Base-by-base conservation (phyloP, 2,113 vertebrate genomes). In the Sylvietta virens region DNA sequence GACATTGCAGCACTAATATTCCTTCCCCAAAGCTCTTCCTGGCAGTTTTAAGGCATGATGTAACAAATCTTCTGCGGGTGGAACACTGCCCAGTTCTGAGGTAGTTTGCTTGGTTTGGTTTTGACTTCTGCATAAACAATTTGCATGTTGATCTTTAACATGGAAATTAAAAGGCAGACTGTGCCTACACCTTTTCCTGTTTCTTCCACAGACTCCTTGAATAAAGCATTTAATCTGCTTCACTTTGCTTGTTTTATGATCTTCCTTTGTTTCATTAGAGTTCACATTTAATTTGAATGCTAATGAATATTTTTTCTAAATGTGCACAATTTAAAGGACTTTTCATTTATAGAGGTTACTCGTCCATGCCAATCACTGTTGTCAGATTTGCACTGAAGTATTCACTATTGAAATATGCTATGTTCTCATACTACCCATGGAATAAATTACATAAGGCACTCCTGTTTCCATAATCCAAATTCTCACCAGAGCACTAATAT, bases 21-120 rank as follows among this genome's bases (percentile, higher is more conserved):
- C 39, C 81, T n/a, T 54, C 39, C 81, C 88, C 10, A 3, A 64
- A 95, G 83, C 42, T 86, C 60, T 54, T 6, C 1, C 80, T 77
- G 86, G 53, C 91, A 87, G 69, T 66, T 94, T 44, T 28, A 40
- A 78, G 76, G 50, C 81, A 28, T 78, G 87, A 92, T 77, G 74
- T 77, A 86, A 83, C 62, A 88, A 33, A 74, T 24, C 81, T 61
- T 42, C 33, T 10, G 45, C 10, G 64, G 53, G 74, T 72, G 71
- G 90, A 91, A 91, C 9, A 30, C 81, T 92, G 74, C 92, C 87
- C 42, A 50, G 74, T 37, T 67, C 92, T 94, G 92, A 96, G 73
- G 90, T 77, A 83, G 39, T 88, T 88, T 91, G 66, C 85, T 95
- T 86, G 47, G 56, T 86, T 96, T 90, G 70, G 82, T 61, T 95